A percentile compares a stretch with the other conserved stretches of the same genome.
Conservation (phyloP, 2,113 vertebrate genomes). For the Rhegmatorhina hoffmannsi region DNA sequence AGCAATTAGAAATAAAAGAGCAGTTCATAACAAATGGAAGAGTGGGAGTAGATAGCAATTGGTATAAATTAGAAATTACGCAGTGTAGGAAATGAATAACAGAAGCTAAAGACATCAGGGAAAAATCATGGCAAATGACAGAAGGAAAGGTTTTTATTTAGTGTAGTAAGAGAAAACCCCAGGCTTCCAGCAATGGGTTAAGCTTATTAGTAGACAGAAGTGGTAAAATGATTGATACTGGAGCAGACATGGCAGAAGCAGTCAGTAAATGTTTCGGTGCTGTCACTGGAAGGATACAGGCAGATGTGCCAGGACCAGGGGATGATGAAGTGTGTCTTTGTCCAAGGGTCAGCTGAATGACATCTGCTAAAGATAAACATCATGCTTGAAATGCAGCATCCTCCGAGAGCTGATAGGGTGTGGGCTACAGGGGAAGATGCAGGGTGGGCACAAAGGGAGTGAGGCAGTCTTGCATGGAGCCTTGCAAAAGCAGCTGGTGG, state of each 20-base stretch:
- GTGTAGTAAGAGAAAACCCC: slow-evolving; percentile 6
- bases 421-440: neutral
- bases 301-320: neutral
- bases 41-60: slow-evolving; percentile 61
- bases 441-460: neutral
- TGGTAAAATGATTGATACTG: slow-evolving; percentile 42
- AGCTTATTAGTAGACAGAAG: neutral
- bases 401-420: neutral
- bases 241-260: neutral
- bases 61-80: slow-evolving; percentile 67
- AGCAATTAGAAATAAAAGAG: slow-evolving; percentile 71
- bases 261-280: neutral
- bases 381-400: neutral
- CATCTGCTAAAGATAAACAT: neutral
- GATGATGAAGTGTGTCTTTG: neutral
- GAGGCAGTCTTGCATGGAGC: neutral
- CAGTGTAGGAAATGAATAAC: slow-evolving; percentile 65
- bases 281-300: neutral
- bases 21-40: slow-evolving; percentile 67
- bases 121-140: neutral
- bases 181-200: neutral
- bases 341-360: neutral
- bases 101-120: slow-evolving; percentile 57
- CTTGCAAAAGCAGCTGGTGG: neutral
- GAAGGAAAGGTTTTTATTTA: slow-evolving; percentile 41